A percentile compares a stretch with the other conserved stretches of the same genome.
These are phyloP conservation scores for Menidia beryllina DNA, from an alignment of 2,113 vertebrate genomes.

Conservation along the genomic window DNA sequence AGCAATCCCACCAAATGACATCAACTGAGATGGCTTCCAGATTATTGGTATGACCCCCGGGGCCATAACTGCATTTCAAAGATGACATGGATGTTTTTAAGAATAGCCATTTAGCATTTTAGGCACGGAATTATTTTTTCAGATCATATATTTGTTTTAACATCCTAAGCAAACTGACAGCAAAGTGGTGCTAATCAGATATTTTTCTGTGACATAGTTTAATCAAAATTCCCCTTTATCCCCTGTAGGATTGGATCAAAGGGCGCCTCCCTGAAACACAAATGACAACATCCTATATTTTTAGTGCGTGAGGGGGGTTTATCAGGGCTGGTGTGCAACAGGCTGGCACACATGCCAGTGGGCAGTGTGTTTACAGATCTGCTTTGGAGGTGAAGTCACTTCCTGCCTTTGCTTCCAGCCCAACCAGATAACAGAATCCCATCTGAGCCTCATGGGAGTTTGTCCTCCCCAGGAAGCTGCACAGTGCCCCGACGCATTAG, in stretches of 20 bases:
- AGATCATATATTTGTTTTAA: no score
- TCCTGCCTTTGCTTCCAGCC: conserved; percentile 70
- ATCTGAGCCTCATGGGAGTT: conserved; percentile 51
- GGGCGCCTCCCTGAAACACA: conserved; percentile 38
- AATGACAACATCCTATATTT: conserved; percentile 60
- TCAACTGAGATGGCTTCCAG: no score
- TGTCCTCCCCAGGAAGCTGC: conserved; percentile 74
- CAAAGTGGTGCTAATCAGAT: neutral
- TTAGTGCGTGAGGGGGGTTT: conserved; percentile 31
- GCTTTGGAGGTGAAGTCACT: conserved; percentile 75
- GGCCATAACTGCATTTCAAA: no score
- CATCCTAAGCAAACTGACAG: neutral
- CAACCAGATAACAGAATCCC: conserved; percentile 67
- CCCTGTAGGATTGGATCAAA: conserved; percentile 27
- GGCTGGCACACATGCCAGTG: conserved; percentile 33
- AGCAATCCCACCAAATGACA: no score
- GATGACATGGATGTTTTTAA: no score
- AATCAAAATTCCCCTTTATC: conserved; percentile 24
- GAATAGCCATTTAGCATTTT: no score
- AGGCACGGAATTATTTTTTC: no score
- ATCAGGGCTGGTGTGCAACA: conserved; percentile 24
- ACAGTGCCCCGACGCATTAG: conserved; percentile 72
- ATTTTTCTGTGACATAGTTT: conserved; percentile 12
- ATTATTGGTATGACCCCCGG: no score
- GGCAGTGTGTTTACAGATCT: conserved; percentile 60